phyloP scores from a whole-genome alignment of 2,113 vertebrate genomes.

The Psophia crepitans region DNA sequence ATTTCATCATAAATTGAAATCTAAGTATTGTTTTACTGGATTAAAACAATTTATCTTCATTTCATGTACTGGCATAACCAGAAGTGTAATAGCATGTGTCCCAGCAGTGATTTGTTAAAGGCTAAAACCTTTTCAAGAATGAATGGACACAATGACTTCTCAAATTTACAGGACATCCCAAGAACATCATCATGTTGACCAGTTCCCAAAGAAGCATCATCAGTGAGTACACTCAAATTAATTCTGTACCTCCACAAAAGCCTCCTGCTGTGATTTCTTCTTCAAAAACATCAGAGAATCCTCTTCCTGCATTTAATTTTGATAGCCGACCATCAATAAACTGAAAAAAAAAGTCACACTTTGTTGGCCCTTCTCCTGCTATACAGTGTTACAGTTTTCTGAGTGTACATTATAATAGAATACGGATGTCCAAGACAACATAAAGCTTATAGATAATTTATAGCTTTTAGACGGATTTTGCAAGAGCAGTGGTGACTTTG shows the following conservation, averaged over 20 bases:
- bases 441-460: background rate
- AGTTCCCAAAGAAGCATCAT: background rate
- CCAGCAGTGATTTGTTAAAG: background rate
- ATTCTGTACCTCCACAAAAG: conserved; percentile 88
- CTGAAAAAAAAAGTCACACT: conserved; percentile 66
- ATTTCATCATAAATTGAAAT: background rate
- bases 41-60: background rate
- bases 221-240: background rate
- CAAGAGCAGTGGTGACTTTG: background rate
- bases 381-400: background rate
- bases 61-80: background rate
- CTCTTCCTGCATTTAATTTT: conserved; percentile 93
- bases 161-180: background rate
- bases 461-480: background rate
- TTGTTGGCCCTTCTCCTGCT: background rate
- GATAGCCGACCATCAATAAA: conserved; percentile 96
- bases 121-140: background rate
- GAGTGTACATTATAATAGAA: background rate
- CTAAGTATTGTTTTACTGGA: background rate
- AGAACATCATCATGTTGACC: background rate
- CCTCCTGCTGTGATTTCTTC: conserved; percentile 95
- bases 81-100: background rate
- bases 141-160: background rate
- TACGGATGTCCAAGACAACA: background rate
- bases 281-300: conserved; percentile 94